Evolutionary conservation across 2,888 invertebrate genomes (phyloP).

Genomic region (Andrena minutula): DNA sequence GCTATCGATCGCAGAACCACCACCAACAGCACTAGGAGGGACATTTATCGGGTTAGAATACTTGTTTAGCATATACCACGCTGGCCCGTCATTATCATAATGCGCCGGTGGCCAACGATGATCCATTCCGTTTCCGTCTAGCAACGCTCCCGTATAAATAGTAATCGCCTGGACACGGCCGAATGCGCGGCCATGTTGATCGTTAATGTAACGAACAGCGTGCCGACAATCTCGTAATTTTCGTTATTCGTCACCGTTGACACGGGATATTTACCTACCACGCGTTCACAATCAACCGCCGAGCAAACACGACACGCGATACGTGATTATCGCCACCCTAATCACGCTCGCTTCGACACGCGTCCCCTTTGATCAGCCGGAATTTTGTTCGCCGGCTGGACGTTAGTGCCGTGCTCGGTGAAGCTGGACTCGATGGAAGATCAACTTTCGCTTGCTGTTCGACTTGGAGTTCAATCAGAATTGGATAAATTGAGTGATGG

Average conservation of each 20-base stretch:
- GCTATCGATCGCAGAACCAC: slow-evolving; percentile 40
- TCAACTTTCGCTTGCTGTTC: no score
- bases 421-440: not conserved
- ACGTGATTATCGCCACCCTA: slow-evolving; percentile 46
- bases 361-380: slow-evolving; percentile 21
- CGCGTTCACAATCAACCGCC: slow-evolving; percentile 40
- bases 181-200: slow-evolving; percentile 45
- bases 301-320: slow-evolving; percentile 35
- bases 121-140: slow-evolving; percentile 44
- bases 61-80: slow-evolving; percentile 60
- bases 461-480: no score
- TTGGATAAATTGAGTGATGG: no score
- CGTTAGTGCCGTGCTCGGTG: not conserved
- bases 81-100: slow-evolving; percentile 58
- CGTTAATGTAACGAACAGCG: slow-evolving; percentile 60
- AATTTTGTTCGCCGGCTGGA: not conserved
- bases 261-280: slow-evolving; percentile 42
- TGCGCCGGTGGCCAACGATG: slow-evolving; percentile 48
- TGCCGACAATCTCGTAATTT: slow-evolving; percentile 60
- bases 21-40: slow-evolving; percentile 10
- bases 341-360: slow-evolving; percentile 35
- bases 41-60: slow-evolving; percentile 54
- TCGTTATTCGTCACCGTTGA: slow-evolving; percentile 52
- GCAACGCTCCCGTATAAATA: slow-evolving; percentile 42
- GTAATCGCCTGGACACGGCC: slow-evolving; percentile 15